Evolutionary conservation across 2,888 invertebrate genomes (phyloP).

Genomic region (Troides oblongomaculatus): DNA sequence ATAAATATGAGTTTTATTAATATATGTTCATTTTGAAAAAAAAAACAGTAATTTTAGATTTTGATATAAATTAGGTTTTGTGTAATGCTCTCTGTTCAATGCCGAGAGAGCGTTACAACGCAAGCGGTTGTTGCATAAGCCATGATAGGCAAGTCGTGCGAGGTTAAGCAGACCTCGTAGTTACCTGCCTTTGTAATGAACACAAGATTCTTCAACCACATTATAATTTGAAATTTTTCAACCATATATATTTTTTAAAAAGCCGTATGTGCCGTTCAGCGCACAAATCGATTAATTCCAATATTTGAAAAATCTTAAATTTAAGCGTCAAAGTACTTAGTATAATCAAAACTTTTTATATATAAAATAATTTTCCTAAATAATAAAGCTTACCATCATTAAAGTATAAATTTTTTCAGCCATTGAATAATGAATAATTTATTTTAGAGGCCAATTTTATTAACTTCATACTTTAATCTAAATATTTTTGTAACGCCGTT

Average conservation of each 20-base stretch:
- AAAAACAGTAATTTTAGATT: not conserved
- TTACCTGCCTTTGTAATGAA: slow-evolving; percentile 29
- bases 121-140: slow-evolving; percentile 40
- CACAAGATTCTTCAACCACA: slow-evolving; percentile 25
- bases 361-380: too few relatives aligned
- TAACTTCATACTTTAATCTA: too few relatives aligned
- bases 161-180: slow-evolving; percentile 67
- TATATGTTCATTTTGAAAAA: not conserved
- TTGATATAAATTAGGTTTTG: slow-evolving; percentile 2
- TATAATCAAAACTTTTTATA: too few relatives aligned
- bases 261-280: too few relatives aligned
- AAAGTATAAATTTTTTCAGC: too few relatives aligned
- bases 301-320: too few relatives aligned
- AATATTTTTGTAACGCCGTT: too few relatives aligned
- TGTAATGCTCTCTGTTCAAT: slow-evolving; percentile 59
- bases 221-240: not conserved
- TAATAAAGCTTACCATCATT: too few relatives aligned
- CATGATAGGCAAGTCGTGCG: slow-evolving; percentile 64
- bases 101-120: slow-evolving; percentile 70
- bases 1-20: not conserved
- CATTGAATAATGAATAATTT: too few relatives aligned
- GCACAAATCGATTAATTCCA: too few relatives aligned
- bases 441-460: too few relatives aligned
- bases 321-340: too few relatives aligned
- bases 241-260: not conserved